These are phyloP conservation scores for Homarus gammarus DNA, from an alignment of 2,888 invertebrate species.

Conservation along the genomic window DNA sequence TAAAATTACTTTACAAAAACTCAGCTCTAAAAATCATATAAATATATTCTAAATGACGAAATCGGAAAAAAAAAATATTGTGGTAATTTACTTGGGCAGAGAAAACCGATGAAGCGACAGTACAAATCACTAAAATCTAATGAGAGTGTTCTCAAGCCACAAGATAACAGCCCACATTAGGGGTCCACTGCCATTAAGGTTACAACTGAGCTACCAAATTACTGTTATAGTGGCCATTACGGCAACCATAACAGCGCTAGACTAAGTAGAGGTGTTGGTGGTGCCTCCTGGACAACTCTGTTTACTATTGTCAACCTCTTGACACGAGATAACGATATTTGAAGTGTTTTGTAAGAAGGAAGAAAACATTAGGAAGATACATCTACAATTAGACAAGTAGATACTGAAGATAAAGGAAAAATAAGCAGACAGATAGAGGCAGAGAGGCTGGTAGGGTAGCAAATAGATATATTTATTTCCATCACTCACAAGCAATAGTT, in stretches of 20 bases:
- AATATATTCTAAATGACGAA: too few species aligned
- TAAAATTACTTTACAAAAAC: too few species aligned
- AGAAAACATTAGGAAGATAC: too few species aligned
- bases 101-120: background rate
- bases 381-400: too few species aligned
- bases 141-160: background rate
- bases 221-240: slow-evolving; percentile 17
- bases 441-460: too few species aligned
- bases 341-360: too few species aligned
- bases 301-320: background rate
- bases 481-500: too few species aligned
- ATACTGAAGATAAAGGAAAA: too few species aligned
- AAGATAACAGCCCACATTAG: background rate
- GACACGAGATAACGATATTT: too few species aligned
- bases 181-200: slow-evolving; percentile 2
- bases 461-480: too few species aligned
- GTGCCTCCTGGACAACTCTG: background rate
- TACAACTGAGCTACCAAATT: slow-evolving; percentile 6
- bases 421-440: too few species aligned
- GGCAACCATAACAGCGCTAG: background rate
- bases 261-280: slow-evolving; percentile 10
- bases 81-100: background rate
- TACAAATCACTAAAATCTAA: background rate
- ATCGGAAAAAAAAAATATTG: background rate
- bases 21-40: too few species aligned